Evolutionary conservation across 1,140 invertebrate species (phyloP), one percentile per base, ranked within the genome.

Genomic region (Drosophila athabasca): DNA sequence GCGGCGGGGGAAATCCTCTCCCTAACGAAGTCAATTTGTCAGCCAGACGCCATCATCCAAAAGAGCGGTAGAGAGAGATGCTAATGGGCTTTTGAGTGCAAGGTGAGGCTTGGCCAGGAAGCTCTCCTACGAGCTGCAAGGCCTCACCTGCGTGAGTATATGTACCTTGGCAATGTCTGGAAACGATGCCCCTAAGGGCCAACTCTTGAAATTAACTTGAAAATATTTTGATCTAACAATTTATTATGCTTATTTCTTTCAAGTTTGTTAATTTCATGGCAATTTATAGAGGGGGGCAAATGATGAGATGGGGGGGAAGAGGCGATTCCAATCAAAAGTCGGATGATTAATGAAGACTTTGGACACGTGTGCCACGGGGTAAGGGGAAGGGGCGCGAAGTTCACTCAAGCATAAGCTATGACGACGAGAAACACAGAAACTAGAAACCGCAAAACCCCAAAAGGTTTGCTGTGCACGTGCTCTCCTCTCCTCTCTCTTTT

Each of bases 11-110:
- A 72, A 61, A 60, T 49, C 39, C 31, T 72, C 61, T 39, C 35
- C 11, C 73, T 82, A 87, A 87, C 82, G 75, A 88, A 88, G 66
- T 79, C 82, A 82, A 87, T 85, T 85, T 85, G 82, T 85, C 82
- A 85, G 67, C 74, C 82, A 65, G 61, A 65, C 76, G 61, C 59
- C 49, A 59, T 35, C 49, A 59, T 35, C 24, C 58, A 35, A 45
- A 35, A 26, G 15, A 54, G 19, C 6, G 29, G n/a, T 7, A 62
- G 52, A 35, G 35, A 44, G 31, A 15, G 7, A 57, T 65, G 78
- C 58, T 73, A 60, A 73, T 72, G 50, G 60, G 44, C 73, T 71
- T 45, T 43, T 69, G 66, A 9, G 4, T 35, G 31, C 9, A 35
- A 11, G 35, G 35, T 39, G 35, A 39, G 35, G 35, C 35, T 39